Percentiles rank a stretch among this genome's conserved stretches.
Evolutionary conservation across 2,888 invertebrate genomes (phyloP).

Genomic region (Chalcosyrphus nemorum): DNA sequence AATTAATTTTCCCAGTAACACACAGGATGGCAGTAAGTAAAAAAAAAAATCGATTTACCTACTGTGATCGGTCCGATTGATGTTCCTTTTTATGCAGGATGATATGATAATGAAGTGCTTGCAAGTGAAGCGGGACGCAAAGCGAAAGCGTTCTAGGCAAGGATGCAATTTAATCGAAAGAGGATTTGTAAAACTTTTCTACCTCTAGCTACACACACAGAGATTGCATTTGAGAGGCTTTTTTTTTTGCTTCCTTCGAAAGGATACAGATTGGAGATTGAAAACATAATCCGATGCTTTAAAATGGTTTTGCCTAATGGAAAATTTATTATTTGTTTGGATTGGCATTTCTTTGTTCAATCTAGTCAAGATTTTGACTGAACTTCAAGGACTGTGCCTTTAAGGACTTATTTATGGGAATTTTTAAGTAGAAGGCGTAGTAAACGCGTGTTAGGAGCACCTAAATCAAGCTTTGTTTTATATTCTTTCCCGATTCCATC

Average conservation of each 20-base stretch:
- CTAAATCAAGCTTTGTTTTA: too few species aligned
- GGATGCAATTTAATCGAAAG: constrained; percentile 72
- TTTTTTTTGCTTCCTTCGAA: constrained; percentile 1
- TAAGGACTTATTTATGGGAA: too few species aligned
- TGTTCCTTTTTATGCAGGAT: constrained; percentile 53
- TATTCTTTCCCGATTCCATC: too few species aligned
- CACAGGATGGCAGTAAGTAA: background rate
- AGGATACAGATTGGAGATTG: constrained; percentile 60
- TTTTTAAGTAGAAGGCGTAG: too few species aligned
- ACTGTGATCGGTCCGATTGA: constrained; percentile 72
- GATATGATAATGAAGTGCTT: constrained; percentile 65
- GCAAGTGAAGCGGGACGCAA: background rate
- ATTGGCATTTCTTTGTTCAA: too few species aligned
- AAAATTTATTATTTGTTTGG: constrained; percentile 34
- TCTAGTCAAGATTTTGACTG: too few species aligned
- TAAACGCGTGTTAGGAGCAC: too few species aligned
- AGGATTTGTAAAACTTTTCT: constrained; percentile 66
- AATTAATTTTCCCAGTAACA: constrained; percentile 60
- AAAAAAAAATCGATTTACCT: constrained; percentile 65
- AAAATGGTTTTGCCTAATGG: constrained; percentile 22
- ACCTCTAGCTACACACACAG: constrained; percentile 25
- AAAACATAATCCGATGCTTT: constrained; percentile 56
- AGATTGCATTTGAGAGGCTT: constrained; percentile 69
- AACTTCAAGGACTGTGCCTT: too few species aligned
- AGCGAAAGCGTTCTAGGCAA: constrained; percentile 8